Percentiles rank a stretch among this genome's conserved stretches.
Conservation (phyloP, 2,113 vertebrate species). For the Tricholaema leucomelas region DNA sequence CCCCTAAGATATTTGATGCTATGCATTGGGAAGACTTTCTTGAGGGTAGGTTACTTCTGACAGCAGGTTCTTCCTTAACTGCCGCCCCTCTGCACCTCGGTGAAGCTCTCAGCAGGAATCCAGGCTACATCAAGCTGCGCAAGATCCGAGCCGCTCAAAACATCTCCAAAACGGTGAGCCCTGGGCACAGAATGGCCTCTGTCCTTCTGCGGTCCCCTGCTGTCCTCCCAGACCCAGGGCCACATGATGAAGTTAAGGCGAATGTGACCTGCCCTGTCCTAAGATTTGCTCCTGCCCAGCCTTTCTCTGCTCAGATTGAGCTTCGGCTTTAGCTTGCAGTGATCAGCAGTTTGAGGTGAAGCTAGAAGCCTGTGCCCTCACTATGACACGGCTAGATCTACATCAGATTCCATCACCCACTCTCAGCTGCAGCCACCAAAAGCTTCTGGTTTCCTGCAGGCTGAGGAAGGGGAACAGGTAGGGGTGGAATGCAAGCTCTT, state of each 20-base stretch:
- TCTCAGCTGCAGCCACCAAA: constrained; percentile 16
- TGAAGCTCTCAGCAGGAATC: constrained; percentile 89
- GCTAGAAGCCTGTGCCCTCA: background rate
- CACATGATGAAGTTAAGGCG: constrained; percentile 77
- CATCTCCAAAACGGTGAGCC: constrained; percentile 91
- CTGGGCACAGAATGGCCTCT: background rate
- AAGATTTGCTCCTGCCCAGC: background rate
- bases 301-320: background rate
- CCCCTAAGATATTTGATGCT: background rate
- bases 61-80: constrained; percentile 59
- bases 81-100: constrained; percentile 75
- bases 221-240: background rate
- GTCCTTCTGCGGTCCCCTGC: background rate
- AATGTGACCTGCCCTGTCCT: constrained; percentile 68
- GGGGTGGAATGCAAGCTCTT: background rate
- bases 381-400: constrained; percentile 46
- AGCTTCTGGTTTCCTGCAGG: constrained; percentile 28
- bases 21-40: background rate
- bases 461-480: constrained; percentile 35
- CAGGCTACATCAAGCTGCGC: constrained; percentile 92
- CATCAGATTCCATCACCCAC: constrained; percentile 30
- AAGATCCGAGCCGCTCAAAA: constrained; percentile 92
- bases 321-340: background rate
- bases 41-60: background rate
- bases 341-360: background rate